Base-by-base conservation (phyloP, 2,888 invertebrate species). In the Coronaproctus castanopsis region DNA sequence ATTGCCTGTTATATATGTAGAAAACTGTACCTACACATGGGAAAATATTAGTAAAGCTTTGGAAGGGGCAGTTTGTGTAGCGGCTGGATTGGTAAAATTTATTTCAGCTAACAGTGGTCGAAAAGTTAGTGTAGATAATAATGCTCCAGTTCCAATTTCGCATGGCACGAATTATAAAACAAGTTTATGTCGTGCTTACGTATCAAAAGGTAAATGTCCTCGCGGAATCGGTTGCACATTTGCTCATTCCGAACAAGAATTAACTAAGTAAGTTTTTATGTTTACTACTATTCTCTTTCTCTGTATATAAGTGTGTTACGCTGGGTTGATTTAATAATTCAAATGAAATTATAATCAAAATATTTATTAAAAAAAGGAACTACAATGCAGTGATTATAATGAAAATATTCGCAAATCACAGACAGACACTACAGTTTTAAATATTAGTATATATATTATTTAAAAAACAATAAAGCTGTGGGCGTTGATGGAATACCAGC, bases 171-270 rank as follows among this genome's bases (percentile, higher is more conserved):
- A 62, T 36, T 64, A 65, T 56, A 64, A 64, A 61, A 63, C 64
- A 1, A 75, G 72, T 68, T 83, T 92, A 81, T 93, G 92, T 66
- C 78, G 92, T 0, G 91, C 93, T 71, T 76, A 89, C 10, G 80
- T 83, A 1, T 76, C 83, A 22, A 77, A 86, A 18, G 82, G 87
- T 0, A 82, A 80, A 63, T 95, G 95, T 70, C 91, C 92, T 0
- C 77, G 92, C 10, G 88, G 90, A 2, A 80, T 80, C 52, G 82
- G 83, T 66, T 95, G 95, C 71, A 90, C 88, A 1, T 95, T 91
- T 74, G 90, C 92, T 3, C 93, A 95, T 71, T 87, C 87, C 0
- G 86, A 87, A 64, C 87, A 90, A 64, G 95, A 95, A 71, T 74
- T 92, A 50, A 91, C 92, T 68, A 85, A 85, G 81, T 36, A 36